A percentile compares a stretch with the other conserved stretches of the same genome.
Evolutionary conservation across 2,888 invertebrate species (phyloP).

Genomic region (Eustalomyia histrio): DNA sequence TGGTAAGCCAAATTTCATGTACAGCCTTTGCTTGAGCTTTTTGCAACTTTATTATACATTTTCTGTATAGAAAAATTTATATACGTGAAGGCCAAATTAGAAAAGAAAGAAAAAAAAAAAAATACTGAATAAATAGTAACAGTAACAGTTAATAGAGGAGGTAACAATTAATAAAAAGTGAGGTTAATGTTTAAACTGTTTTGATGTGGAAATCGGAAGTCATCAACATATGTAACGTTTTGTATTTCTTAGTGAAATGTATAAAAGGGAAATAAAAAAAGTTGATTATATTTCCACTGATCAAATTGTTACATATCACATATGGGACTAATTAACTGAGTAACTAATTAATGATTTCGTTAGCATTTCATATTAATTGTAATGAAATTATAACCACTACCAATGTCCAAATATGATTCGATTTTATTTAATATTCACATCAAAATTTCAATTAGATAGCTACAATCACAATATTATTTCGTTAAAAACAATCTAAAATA

Average conservation of each 20-base stretch:
- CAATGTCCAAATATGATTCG: too few species aligned
- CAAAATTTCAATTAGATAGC: too few species aligned
- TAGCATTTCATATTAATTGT: too few species aligned
- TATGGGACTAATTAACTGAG: too few species aligned
- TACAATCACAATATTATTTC: too few species aligned
- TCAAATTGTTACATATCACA: too few species aligned
- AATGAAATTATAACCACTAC: too few species aligned
- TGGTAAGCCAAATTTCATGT: too few species aligned
- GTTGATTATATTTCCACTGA: too few species aligned
- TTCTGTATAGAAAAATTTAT: neutral
- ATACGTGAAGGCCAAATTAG: conserved; percentile 14
- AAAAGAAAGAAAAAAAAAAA: neutral
- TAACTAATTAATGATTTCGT: too few species aligned
- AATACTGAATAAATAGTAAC: neutral
- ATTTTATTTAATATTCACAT: too few species aligned
- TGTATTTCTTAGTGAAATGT: neutral
- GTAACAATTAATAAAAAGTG: conserved; percentile 3
- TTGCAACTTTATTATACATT: neutral
- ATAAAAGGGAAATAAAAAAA: neutral
- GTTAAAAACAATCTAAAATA: too few species aligned
- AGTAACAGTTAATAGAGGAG: neutral
- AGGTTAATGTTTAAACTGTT: conserved; percentile 29
- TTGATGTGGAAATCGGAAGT: conserved; percentile 16
- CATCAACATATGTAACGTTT: neutral
- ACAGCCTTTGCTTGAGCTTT: neutral